Evolutionary conservation across 2,888 invertebrate species (phyloP).

Genomic region (Cryptocephalus primarius): DNA sequence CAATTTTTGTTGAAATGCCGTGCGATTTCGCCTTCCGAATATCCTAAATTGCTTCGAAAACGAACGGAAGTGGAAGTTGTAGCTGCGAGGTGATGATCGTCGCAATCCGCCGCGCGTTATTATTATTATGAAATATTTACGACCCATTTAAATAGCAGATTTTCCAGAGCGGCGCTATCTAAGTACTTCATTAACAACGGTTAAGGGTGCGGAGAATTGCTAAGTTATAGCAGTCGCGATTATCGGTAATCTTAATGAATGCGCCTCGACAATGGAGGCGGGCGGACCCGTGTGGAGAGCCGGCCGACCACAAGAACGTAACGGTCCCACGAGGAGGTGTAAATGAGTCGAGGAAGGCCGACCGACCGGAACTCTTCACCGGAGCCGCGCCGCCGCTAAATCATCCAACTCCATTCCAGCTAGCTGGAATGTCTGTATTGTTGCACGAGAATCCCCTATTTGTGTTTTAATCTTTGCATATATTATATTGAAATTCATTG

Average conservation of each 20-base stretch:
- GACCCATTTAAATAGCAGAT: constrained; percentile 30
- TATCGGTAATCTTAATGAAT: constrained; percentile 35
- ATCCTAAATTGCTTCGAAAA: too few relatives aligned
- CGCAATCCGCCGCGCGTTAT: constrained; percentile 10
- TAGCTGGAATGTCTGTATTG: background rate
- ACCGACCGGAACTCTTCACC: constrained; percentile 24
- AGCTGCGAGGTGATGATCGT: constrained; percentile 5
- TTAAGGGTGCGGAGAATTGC: constrained; percentile 22
- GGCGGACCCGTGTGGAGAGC: constrained; percentile 7
- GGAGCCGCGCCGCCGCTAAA: constrained; percentile 17
- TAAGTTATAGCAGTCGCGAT: constrained; percentile 31
- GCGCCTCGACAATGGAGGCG: constrained; percentile 26
- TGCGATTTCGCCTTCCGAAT: too few relatives aligned
- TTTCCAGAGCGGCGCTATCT: constrained; percentile 28
- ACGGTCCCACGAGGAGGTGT: constrained; percentile 22
- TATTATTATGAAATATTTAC: constrained; percentile 28
- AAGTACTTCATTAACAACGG: constrained; percentile 31
- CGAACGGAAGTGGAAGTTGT: too few relatives aligned
- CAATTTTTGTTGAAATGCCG: too few relatives aligned
- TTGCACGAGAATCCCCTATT: background rate
- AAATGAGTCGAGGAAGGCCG: constrained; percentile 20
- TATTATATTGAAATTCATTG: too few relatives aligned
- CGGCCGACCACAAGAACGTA: constrained; percentile 16
- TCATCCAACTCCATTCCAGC: constrained; percentile 18
- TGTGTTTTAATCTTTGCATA: too few relatives aligned